These are phyloP conservation scores for Triplophysa tibetana DNA, from an alignment of 2,113 vertebrate genomes.

Conservation along the genomic window DNA sequence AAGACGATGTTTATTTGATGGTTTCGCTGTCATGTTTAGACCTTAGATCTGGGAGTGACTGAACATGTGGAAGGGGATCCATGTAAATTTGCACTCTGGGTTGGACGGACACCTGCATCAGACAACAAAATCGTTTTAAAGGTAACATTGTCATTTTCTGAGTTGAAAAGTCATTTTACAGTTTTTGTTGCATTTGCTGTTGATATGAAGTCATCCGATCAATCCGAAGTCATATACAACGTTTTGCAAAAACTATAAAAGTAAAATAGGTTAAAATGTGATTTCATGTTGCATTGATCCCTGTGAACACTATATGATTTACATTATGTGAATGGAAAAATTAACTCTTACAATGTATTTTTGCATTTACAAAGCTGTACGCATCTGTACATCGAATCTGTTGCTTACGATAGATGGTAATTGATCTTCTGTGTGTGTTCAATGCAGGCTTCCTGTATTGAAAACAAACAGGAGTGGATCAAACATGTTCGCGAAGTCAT, in stretches of 20 bases:
- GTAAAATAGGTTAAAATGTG: too few species aligned
- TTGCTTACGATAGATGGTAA: too few species aligned
- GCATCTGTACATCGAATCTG: too few species aligned
- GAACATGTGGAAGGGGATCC: constrained; percentile 98
- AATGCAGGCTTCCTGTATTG: constrained; percentile 90
- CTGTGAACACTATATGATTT: too few species aligned
- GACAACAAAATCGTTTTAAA: constrained; percentile 99
- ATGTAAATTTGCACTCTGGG: constrained; percentile 97
- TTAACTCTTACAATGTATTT: too few species aligned
- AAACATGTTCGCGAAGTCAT: constrained; percentile 98
- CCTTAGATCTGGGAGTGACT: constrained; percentile 94
- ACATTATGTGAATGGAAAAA: too few species aligned
- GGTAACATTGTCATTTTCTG: constrained; percentile 69
- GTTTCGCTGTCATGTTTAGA: constrained; percentile 69
- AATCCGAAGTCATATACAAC: too few species aligned
- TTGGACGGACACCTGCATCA: constrained; percentile 94
- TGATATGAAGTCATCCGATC: too few species aligned
- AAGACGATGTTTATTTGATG: background rate
- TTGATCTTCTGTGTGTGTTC: constrained; percentile 3
- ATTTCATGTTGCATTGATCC: too few species aligned
- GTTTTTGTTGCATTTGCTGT: too few species aligned
- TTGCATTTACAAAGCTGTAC: too few species aligned
- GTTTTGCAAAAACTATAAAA: too few species aligned
- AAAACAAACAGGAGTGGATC: constrained; percentile 99
- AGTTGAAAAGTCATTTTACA: background rate